Evolutionary conservation across 2,113 vertebrate species (phyloP).

Genomic region (Pygoscelis adeliae): DNA sequence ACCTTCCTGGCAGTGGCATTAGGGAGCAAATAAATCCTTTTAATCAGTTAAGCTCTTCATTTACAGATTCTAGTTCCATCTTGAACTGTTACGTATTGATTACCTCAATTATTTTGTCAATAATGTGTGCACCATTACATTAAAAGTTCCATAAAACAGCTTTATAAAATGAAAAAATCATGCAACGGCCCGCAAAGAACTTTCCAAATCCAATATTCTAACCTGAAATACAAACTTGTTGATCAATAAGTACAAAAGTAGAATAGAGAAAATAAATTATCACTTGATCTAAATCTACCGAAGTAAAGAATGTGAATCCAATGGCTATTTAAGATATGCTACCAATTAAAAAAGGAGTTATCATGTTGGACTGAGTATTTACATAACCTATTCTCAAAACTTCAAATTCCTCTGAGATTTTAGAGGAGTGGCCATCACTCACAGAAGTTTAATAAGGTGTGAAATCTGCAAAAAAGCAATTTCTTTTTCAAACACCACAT

Average conservation of each 20-base stretch:
- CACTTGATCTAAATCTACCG: neutral
- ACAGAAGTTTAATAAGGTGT: neutral
- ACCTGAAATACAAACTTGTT: neutral
- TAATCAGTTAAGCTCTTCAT: neutral
- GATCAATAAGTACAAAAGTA: neutral
- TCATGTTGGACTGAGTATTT: neutral
- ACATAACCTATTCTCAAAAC: neutral
- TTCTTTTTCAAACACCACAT: neutral
- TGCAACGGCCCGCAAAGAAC: neutral
- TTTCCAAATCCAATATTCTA: neutral
- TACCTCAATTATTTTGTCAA: conserved; percentile 24
- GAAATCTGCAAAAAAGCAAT: neutral
- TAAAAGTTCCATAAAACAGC: neutral
- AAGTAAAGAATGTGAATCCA: neutral
- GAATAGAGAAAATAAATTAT: neutral
- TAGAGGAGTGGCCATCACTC: neutral
- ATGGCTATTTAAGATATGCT: neutral
- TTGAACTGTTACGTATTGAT: neutral
- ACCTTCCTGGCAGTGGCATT: neutral
- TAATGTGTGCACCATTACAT: neutral
- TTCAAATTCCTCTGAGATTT: neutral
- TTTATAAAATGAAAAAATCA: neutral
- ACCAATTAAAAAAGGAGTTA: neutral
- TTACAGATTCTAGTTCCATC: neutral
- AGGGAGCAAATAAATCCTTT: neutral